Percentiles rank a stretch among this genome's conserved stretches.
Evolutionary conservation across 2,797 vertebrate species (phyloP).

Genomic region (Morus bassanus): DNA sequence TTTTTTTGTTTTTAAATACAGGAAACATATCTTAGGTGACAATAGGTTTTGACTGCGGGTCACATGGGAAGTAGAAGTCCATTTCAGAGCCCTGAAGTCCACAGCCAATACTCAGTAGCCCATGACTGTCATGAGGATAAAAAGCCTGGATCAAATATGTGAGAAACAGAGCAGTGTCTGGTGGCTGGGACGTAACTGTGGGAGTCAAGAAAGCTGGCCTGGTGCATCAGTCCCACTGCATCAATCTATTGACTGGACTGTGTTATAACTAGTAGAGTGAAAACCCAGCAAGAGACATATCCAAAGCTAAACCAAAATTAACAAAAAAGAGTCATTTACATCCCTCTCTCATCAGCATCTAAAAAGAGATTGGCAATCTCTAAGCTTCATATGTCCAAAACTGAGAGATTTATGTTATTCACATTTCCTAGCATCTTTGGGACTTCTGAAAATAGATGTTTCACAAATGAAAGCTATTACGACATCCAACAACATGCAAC

Average conservation of each 20-base stretch:
- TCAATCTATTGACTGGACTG: rapidly evolving
- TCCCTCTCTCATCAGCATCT: not conserved
- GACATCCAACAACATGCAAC: not conserved
- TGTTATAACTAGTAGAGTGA: not conserved
- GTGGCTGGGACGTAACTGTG: not conserved
- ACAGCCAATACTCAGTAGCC: not conserved
- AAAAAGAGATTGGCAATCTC: not conserved
- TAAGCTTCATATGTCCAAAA: not conserved
- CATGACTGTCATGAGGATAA: not conserved
- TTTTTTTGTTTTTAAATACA: slow-evolving; percentile 3
- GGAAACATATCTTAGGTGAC: not conserved
- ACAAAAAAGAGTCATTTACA: not conserved
- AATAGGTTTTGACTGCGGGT: not conserved
- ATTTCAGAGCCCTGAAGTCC: not conserved
- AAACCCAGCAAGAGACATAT: not conserved
- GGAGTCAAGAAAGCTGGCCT: not conserved
- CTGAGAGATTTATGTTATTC: not conserved
- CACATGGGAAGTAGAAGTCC: not conserved
- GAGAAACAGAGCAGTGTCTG: not conserved
- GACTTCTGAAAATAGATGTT: not conserved
- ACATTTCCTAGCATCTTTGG: not conserved
- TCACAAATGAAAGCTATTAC: not conserved
- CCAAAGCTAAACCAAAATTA: not conserved
- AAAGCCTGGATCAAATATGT: not conserved
- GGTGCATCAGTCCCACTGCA: not conserved